These are phyloP conservation scores for western clawed frog (Xenopus tropicalis) DNA, from an alignment of 2,113 vertebrate genomes.

Conservation along the genomic window UCB_Xtro_10.0 CM004447.2:108132001-108132500, in stretches of 20 bases:
- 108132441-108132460: conserved; percentile 77
- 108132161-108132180: conserved; percentile 95
- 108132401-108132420: conserved; percentile 77
- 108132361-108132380: conserved; percentile 79
- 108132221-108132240: conserved; percentile 96
- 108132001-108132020: too few relatives aligned
- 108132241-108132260: conserved; percentile 99
- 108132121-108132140: conserved; percentile 67
- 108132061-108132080: too few relatives aligned
- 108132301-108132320: conserved; percentile 98
- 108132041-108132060: too few relatives aligned
- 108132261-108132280: conserved; percentile 99
- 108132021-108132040: too few relatives aligned
- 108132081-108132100: too few relatives aligned
- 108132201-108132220: conserved; percentile 90
- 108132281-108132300: conserved; percentile 96
- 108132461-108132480: conserved; percentile 71
- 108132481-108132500: conserved; percentile 72
- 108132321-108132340: conserved; percentile 93
- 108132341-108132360: conserved; percentile 82
- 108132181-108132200: conserved; percentile 99
- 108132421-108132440: conserved; percentile 86
- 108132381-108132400: conserved; percentile 83
- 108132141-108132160: conserved; percentile 81
- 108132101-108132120: too few relatives aligned